A percentile compares a stretch with the other conserved stretches of the same genome.
Conservation (phyloP, 2,888 invertebrate species). For the Sympetrum striolatum region DNA sequence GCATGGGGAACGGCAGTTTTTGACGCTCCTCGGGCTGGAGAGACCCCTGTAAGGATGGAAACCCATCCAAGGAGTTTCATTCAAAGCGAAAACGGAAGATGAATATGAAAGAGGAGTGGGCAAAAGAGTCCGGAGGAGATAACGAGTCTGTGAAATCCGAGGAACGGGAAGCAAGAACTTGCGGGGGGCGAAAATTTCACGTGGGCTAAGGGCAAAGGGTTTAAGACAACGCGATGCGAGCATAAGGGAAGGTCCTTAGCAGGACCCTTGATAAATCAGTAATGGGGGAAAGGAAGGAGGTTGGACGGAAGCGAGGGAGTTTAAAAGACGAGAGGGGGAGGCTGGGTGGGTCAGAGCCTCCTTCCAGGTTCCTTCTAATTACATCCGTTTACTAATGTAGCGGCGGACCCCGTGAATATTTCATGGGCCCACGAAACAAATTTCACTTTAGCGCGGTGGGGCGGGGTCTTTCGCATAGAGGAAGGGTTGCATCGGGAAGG, state of each 20-base stretch:
- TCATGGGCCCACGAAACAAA: constrained; percentile 38
- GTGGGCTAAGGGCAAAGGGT: background rate
- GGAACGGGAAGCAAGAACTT: background rate
- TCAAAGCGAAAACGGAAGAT: background rate
- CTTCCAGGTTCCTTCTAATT: constrained; percentile 32
- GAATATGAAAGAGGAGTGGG: background rate
- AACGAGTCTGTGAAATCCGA: background rate
- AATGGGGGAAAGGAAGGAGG: constrained; percentile 17
- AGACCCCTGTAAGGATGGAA: too few species aligned
- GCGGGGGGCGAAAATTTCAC: background rate
- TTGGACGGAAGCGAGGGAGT: background rate
- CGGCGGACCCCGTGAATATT: constrained; percentile 42
- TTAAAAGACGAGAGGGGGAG: background rate
- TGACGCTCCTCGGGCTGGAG: too few species aligned
- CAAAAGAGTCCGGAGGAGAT: background rate
- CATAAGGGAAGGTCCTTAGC: constrained; percentile 11
- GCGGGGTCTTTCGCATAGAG: background rate
- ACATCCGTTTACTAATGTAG: constrained; percentile 44
- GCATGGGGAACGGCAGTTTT: too few species aligned
- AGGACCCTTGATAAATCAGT: constrained; percentile 30
- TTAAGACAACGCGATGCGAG: background rate
- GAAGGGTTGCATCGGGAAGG: background rate
- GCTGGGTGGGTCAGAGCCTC: background rate
- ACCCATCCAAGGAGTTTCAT: too few species aligned
- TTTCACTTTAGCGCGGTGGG: constrained; percentile 16